Percentiles rank a stretch among this genome's conserved stretches.
Evolutionary conservation across 2,888 invertebrate species (phyloP).

Genomic region (Rhodophaea formosa): DNA sequence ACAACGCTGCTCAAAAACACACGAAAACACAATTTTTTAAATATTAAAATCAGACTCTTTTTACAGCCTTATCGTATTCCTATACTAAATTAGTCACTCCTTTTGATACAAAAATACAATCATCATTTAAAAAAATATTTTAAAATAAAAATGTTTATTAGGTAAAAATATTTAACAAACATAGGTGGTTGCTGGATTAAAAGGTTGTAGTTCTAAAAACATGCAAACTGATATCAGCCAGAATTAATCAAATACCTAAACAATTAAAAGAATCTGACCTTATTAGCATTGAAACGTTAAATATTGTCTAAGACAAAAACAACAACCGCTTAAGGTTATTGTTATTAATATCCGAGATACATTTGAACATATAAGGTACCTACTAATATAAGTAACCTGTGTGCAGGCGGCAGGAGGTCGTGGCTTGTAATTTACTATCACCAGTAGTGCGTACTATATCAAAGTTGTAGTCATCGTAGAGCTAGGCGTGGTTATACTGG

Average conservation of each 20-base stretch:
- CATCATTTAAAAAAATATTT: too few species aligned
- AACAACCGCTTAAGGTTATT: conserved; percentile 6
- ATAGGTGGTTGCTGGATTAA: too few species aligned
- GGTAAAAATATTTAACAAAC: too few species aligned
- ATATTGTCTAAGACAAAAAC: not conserved
- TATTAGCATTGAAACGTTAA: not conserved
- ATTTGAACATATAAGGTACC: conserved; percentile 10
- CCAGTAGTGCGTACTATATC: conserved; percentile 50
- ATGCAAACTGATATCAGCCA: not conserved
- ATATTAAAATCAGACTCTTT: too few species aligned
- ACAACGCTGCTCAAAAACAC: too few species aligned
- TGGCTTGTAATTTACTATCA: conserved; percentile 39
- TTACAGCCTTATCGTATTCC: too few species aligned
- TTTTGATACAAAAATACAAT: too few species aligned
- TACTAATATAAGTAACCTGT: conserved; percentile 25
- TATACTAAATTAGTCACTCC: too few species aligned
- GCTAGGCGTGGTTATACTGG: conserved; percentile 33
- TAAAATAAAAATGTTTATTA: too few species aligned
- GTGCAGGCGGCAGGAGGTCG: conserved; percentile 20
- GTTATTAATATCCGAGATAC: conserved; percentile 12
- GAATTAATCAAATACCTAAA: not conserved
- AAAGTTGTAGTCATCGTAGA: conserved; percentile 51
- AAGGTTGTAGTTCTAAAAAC: too few species aligned
- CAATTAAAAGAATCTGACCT: conserved; percentile 12
- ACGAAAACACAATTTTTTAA: too few species aligned